Evolutionary conservation across 2,797 vertebrate species (phyloP).

Genomic region (Cephalopachus bancanus): DNA sequence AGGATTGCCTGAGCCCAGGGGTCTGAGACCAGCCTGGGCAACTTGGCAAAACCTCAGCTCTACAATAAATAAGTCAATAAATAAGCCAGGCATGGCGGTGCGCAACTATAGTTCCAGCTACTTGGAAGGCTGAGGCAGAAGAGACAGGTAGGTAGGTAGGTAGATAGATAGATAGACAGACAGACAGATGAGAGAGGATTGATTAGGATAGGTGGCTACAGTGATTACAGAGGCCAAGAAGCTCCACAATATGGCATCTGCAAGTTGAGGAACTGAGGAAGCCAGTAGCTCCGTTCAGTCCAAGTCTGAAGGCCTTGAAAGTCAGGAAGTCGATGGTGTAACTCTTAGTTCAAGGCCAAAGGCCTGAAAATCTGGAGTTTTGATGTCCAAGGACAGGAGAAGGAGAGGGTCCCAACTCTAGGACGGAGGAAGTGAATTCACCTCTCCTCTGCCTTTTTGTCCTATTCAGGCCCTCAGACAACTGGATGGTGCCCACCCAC

Average conservation of each 20-base stretch:
- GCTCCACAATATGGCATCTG: neutral
- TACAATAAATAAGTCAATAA: too few species aligned
- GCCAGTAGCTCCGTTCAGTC: neutral
- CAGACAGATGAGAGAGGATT: neutral
- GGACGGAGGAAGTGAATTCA: neutral
- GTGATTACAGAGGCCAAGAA: neutral
- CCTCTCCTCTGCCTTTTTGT: neutral
- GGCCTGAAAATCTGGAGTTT: neutral
- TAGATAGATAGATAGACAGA: too few species aligned
- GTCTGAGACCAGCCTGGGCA: too few species aligned
- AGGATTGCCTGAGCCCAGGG: too few species aligned
- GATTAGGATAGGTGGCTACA: neutral
- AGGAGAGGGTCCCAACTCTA: neutral
- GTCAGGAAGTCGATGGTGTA: neutral
- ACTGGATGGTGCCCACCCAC: neutral
- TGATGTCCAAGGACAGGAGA: neutral
- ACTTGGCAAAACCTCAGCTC: too few species aligned
- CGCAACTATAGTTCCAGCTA: too few species aligned
- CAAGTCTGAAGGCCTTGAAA: neutral
- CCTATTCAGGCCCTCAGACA: neutral
- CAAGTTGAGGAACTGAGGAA: neutral
- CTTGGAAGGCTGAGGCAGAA: too few species aligned
- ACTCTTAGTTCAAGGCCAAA: neutral
- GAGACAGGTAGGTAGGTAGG: too few species aligned
- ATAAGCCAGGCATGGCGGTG: too few species aligned